These are phyloP conservation scores for Horisme vitalbata DNA, from an alignment of 2,888 invertebrate genomes.

Conservation along the genomic window DNA sequence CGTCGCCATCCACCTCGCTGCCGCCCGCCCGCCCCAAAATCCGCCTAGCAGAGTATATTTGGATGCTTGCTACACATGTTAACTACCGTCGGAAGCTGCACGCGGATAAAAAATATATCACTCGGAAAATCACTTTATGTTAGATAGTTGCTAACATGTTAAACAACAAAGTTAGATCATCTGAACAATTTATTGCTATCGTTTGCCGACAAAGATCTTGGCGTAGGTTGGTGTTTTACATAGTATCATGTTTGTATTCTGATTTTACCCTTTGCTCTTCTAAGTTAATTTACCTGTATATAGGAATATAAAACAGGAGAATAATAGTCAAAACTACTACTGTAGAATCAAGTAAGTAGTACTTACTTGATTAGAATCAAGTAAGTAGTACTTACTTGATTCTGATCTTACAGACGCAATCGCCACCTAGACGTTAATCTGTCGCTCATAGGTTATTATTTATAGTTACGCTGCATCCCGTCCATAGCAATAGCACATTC, in stretches of 20 bases:
- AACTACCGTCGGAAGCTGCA: constrained; percentile 61
- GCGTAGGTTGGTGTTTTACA: background rate
- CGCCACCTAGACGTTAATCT: constrained; percentile 19
- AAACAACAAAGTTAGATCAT: background rate
- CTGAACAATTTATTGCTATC: background rate
- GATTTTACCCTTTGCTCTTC: background rate
- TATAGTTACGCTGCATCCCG: constrained; percentile 43
- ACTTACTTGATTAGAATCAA: too few relatives aligned
- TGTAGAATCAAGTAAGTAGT: too few relatives aligned
- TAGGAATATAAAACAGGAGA: too few relatives aligned
- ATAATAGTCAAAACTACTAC: too few relatives aligned
- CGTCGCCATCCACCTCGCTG: constrained; percentile 50
- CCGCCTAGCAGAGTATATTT: constrained; percentile 62
- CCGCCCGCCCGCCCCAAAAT: constrained; percentile 58
- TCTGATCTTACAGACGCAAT: constrained; percentile 18
- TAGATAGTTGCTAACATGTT: constrained; percentile 2
- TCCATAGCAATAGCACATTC: constrained; percentile 61
- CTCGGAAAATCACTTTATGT: constrained; percentile 31
- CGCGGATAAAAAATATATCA: constrained; percentile 44
- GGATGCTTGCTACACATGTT: constrained; percentile 61
- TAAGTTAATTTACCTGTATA: too few relatives aligned
- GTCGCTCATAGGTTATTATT: constrained; percentile 25
- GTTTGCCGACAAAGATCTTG: background rate
- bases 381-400: background rate
- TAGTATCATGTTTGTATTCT: background rate